A percentile compares a stretch with the other conserved stretches of the same genome.
phyloP scores from a whole-genome alignment of 1,140 invertebrate genomes.

The Drosophila ercepeae region DNA sequence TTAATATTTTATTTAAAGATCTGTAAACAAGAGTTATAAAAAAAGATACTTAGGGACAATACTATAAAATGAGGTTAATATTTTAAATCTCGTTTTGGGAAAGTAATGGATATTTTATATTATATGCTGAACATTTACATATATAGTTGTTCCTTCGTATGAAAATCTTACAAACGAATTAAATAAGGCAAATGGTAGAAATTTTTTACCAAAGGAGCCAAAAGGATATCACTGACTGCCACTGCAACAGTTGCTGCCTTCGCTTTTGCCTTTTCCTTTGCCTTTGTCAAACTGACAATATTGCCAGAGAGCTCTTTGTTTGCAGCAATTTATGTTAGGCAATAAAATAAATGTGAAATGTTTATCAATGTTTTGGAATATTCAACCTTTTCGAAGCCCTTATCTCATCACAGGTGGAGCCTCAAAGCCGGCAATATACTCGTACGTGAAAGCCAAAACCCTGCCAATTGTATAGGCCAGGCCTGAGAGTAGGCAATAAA shows the following conservation, averaged over 20 bases:
- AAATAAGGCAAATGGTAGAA: too few relatives aligned
- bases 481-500: constrained; percentile 53
- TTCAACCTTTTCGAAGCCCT: not conserved
- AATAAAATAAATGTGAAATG: constrained; percentile 73
- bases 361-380: constrained; percentile 38
- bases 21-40: too few relatives aligned
- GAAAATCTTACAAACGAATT: too few relatives aligned
- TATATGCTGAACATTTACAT: too few relatives aligned
- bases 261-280: constrained; percentile 10
- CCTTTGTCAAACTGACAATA: constrained; percentile 67
- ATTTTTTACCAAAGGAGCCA: not conserved
- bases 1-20: too few relatives aligned
- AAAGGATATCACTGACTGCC: not conserved
- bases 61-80: too few relatives aligned
- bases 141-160: too few relatives aligned
- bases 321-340: constrained; percentile 61
- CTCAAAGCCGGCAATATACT: constrained; percentile 12
- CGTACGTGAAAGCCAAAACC: not conserved
- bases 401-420: constrained; percentile 25
- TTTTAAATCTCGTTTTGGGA: too few relatives aligned
- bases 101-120: too few relatives aligned
- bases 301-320: constrained; percentile 50
- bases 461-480: not conserved
- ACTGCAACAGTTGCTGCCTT: constrained; percentile 60
- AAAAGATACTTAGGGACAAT: too few relatives aligned